phyloP scores from a whole-genome alignment of 2,797 vertebrate species.

The Crossoptilon crossoptilon region DNA sequence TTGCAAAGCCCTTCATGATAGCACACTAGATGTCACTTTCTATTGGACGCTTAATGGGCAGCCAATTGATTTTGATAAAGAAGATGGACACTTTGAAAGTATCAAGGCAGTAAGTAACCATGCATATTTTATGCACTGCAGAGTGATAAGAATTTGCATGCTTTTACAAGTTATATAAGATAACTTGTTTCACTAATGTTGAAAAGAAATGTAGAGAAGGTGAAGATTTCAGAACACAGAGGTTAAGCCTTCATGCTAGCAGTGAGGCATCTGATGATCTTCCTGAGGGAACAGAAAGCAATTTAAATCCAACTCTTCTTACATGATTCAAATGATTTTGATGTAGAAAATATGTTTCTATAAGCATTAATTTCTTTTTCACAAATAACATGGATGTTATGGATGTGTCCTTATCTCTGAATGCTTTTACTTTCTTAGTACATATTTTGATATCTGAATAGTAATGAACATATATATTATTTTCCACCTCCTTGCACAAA shows the following conservation, averaged over 20 bases:
- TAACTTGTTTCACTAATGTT: background rate
- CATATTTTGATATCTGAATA: background rate
- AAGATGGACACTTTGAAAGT: constrained; percentile 94
- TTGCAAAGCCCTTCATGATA: constrained; percentile 93
- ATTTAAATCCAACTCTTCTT: background rate
- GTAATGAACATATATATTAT: background rate
- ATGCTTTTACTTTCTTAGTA: background rate
- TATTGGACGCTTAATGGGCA: constrained; percentile 92
- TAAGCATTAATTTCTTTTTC: background rate
- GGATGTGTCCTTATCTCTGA: background rate
- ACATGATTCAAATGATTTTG: background rate
- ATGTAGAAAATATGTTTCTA: background rate
- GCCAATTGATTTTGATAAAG: constrained; percentile 90
- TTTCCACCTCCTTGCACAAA: background rate
- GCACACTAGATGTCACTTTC: constrained; percentile 90
- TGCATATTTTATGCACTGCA: background rate
- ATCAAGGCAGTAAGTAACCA: constrained; percentile 93
- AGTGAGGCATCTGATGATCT: background rate
- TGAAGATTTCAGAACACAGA: background rate
- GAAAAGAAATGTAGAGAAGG: background rate
- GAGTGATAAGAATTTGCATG: background rate
- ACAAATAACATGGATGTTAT: background rate
- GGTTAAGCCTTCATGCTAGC: background rate
- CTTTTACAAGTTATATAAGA: background rate
- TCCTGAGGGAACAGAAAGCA: background rate